A percentile compares a stretch with the other conserved stretches of the same genome.
These are phyloP conservation scores for Poeciliopsis prolifica DNA, from an alignment of 2,113 vertebrate species.

Conservation along the genomic window DNA sequence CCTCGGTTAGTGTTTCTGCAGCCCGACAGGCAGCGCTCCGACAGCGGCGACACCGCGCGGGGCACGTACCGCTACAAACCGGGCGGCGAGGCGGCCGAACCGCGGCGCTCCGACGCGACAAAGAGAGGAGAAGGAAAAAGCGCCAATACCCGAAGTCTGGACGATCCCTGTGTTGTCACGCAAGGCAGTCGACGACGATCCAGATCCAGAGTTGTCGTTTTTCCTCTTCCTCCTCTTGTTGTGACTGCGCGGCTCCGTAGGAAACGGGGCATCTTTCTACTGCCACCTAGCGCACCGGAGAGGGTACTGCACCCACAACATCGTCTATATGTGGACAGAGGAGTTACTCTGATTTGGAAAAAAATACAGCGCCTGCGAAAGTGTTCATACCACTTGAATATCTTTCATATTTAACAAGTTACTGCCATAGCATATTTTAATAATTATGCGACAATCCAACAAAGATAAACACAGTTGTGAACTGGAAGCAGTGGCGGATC, in stretches of 20 bases:
- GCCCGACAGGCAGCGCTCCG: slow-evolving; percentile 39
- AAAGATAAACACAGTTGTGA: no score
- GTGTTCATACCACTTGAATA: no score
- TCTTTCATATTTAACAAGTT: no score
- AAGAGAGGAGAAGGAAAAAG: slow-evolving; percentile 26
- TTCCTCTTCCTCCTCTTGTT: slow-evolving; percentile 80
- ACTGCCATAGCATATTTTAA: no score
- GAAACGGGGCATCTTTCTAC: slow-evolving; percentile 51
- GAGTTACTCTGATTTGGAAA: slow-evolving; percentile 16
- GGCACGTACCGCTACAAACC: not conserved
- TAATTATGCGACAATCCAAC: no score
- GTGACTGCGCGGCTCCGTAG: slow-evolving; percentile 61
- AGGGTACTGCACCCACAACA: slow-evolving; percentile 7
- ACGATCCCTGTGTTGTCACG: slow-evolving; percentile 77
- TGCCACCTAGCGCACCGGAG: slow-evolving; percentile 68
- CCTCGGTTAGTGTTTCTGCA: slow-evolving; percentile 74
- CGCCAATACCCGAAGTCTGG: slow-evolving; percentile 67
- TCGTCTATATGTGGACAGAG: accelerated
- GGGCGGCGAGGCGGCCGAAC: not conserved
- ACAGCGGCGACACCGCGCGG: slow-evolving; percentile 22
- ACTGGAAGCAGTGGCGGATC: no score
- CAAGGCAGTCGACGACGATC: slow-evolving; percentile 78
- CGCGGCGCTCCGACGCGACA: not conserved
- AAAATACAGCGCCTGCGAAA: no score
- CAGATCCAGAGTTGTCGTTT: slow-evolving; percentile 74